phyloP scores from a whole-genome alignment of 2,797 vertebrate genomes.

The Orientallactaga sibirica region DNA sequence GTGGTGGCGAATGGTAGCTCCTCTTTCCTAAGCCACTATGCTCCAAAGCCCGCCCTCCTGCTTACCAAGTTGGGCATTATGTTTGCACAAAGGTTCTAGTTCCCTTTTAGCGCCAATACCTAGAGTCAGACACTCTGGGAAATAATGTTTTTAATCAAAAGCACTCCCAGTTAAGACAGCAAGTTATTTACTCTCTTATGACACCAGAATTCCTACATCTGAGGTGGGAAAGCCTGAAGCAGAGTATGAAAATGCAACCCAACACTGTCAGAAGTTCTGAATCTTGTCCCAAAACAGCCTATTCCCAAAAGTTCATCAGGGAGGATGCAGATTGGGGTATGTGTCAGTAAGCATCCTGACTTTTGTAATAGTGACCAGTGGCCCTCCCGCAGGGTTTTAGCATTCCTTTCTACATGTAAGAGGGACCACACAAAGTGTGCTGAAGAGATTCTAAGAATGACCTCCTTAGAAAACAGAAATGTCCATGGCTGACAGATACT shows the following conservation, averaged over 20 bases:
- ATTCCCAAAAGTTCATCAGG: neutral
- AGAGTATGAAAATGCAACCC: neutral
- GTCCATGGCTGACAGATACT: neutral
- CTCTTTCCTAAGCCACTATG: neutral
- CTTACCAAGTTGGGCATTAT: accelerated
- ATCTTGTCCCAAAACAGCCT: neutral
- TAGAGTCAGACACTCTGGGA: neutral
- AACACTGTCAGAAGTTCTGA: neutral
- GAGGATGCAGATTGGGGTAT: neutral
- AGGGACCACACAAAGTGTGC: neutral
- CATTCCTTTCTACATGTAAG: neutral
- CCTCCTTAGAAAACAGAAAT: neutral
- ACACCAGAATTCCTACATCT: neutral
- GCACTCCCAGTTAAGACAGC: neutral
- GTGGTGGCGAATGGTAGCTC: accelerated
- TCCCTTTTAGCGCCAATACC: neutral
- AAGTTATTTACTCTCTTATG: neutral
- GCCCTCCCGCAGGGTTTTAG: neutral
- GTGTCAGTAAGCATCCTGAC: neutral
- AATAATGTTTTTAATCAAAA: slow-evolving; percentile 51
- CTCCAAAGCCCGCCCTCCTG: too few species aligned
- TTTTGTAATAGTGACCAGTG: neutral
- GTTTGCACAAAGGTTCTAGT: neutral
- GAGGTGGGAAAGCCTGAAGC: neutral
- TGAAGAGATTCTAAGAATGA: neutral